phyloP scores from a whole-genome alignment of 1,140 invertebrate genomes.

The Ips typographus region DNA sequence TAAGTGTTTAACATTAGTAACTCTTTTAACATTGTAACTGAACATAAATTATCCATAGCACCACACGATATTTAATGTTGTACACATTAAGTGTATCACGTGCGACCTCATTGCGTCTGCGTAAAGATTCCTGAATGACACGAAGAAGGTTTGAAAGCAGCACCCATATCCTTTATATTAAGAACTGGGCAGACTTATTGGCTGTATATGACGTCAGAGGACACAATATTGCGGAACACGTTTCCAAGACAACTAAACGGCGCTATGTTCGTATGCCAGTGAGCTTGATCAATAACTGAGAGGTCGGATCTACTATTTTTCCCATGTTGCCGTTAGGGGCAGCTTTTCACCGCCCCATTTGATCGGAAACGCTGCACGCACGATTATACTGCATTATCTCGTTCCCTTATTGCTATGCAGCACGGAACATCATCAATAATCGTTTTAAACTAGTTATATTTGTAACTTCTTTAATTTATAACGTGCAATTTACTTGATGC shows the following conservation, averaged over 20 bases:
- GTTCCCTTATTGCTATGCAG: too few species aligned
- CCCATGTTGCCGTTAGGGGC: background rate
- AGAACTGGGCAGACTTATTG: conserved; percentile 30
- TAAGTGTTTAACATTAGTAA: too few species aligned
- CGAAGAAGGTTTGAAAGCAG: conserved; percentile 21
- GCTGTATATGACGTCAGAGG: conserved; percentile 34
- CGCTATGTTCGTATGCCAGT: conserved; percentile 27
- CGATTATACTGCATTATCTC: too few species aligned
- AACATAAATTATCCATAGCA: too few species aligned
- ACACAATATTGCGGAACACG: conserved; percentile 36
- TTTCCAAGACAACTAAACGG: conserved; percentile 29
- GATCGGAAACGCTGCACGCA: too few species aligned
- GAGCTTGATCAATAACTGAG: conserved; percentile 32
- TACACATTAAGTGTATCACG: conserved; percentile 12
- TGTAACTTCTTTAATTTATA: too few species aligned
- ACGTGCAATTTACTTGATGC: too few species aligned
- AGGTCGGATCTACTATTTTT: conserved; percentile 10
- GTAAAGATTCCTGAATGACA: conserved; percentile 36
- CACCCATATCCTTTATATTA: conserved; percentile 23
- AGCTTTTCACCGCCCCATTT: too few species aligned
- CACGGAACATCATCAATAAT: too few species aligned
- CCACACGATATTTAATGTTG: background rate
- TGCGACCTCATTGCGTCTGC: conserved; percentile 33
- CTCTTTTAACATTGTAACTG: too few species aligned
- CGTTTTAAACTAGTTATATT: too few species aligned